Percentiles rank a stretch among this genome's conserved stretches.
phyloP scores from a whole-genome alignment of 2,113 vertebrate genomes.

The Gnathochromis pfefferi region DNA sequence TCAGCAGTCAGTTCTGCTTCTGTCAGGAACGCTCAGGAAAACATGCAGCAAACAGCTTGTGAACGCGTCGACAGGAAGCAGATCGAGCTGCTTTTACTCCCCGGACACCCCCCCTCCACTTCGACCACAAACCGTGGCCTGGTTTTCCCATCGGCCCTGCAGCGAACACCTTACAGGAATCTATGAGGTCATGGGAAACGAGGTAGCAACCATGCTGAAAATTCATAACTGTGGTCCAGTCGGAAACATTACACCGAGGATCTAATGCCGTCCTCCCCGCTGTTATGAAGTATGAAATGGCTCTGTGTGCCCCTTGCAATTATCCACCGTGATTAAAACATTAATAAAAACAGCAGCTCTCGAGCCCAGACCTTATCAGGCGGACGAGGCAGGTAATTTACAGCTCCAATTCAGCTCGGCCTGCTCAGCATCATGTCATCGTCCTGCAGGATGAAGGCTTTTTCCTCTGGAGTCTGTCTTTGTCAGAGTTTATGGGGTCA shows the following conservation, averaged over 20 bases:
- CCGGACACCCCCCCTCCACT: background rate
- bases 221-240: conserved; percentile 26
- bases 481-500: background rate
- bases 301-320: conserved; percentile 34
- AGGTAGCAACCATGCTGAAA: conserved; percentile 5
- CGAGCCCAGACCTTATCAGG: background rate
- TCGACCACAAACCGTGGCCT: background rate
- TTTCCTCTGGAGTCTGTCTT: background rate
- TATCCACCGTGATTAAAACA: conserved; percentile 48
- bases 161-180: conserved; percentile 64
- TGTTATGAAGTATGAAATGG: conserved; percentile 6
- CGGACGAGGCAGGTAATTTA: conserved; percentile 1
- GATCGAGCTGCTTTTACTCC: conserved; percentile 14
- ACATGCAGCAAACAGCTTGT: background rate
- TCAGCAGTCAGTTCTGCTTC: background rate
- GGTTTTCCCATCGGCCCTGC: conserved; percentile 48
- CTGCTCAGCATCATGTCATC: background rate
- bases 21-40: background rate
- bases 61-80: conserved; percentile 17
- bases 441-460: background rate
- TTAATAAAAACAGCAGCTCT: conserved; percentile 25
- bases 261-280: background rate
- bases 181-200: conserved; percentile 72
- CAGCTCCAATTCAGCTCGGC: background rate
- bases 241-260: conserved; percentile 25